Percentiles rank a stretch among this genome's conserved stretches.
These are phyloP conservation scores for Hoplostethus mediterraneus DNA, from an alignment of 2,797 vertebrate genomes.

Conservation along the genomic window DNA sequence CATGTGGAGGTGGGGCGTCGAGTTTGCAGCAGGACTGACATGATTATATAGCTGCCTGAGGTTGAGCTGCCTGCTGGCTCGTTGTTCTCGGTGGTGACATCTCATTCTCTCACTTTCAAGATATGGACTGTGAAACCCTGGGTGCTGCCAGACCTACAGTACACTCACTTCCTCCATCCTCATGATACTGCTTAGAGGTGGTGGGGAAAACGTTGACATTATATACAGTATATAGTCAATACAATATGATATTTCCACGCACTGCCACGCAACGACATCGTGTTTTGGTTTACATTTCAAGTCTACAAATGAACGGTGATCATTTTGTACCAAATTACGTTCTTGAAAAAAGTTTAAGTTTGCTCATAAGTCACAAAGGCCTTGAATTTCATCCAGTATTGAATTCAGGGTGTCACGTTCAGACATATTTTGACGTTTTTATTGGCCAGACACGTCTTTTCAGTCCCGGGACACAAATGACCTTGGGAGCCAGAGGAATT, in stretches of 20 bases:
- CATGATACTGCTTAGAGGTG: conserved; percentile 9
- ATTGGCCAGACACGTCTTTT: conserved; percentile 13
- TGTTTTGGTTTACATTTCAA: not conserved
- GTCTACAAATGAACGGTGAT: not conserved
- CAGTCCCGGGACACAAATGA: conserved; percentile 19
- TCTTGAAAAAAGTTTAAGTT: conserved; percentile 7
- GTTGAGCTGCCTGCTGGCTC: conserved; percentile 56
- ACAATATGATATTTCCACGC: not conserved
- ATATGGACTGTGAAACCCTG: conserved; percentile 53
- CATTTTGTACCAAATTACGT: not conserved
- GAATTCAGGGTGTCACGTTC: conserved; percentile 18
- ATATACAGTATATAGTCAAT: not conserved
- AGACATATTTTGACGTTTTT: conserved; percentile 28
- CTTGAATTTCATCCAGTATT: conserved; percentile 13
- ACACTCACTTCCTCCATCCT: conserved; percentile 33
- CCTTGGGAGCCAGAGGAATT: conserved; percentile 46
- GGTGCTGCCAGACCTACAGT: conserved; percentile 53
- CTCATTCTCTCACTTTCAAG: conserved; percentile 57
- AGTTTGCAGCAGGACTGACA: conserved; percentile 27
- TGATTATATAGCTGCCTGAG: conserved; percentile 36
- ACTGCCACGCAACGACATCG: not conserved
- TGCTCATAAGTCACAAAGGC: conserved; percentile 16
- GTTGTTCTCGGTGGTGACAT: conserved; percentile 59
- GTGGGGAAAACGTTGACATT: not conserved
- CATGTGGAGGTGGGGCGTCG: conserved; percentile 44